Percentiles rank a stretch among this genome's conserved stretches.
phyloP scores from a whole-genome alignment of 2,113 vertebrate species.

The Bufo gargarizans region DNA sequence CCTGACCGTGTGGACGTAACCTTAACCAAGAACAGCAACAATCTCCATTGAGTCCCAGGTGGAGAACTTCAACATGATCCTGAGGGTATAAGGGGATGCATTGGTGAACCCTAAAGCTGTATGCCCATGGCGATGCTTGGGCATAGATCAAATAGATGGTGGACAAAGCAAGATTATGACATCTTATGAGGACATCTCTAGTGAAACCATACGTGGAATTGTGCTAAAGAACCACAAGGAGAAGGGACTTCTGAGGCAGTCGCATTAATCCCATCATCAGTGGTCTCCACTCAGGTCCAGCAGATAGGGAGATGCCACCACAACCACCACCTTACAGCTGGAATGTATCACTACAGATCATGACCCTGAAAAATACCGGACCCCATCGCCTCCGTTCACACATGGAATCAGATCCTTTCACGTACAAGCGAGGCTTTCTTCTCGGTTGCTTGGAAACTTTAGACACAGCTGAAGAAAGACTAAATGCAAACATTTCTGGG shows the following conservation, averaged over 20 bases:
- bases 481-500: neutral
- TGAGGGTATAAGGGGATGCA: neutral
- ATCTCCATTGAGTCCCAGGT: neutral
- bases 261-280: too few relatives aligned
- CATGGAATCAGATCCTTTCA: neutral
- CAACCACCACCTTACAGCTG: neutral
- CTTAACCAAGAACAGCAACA: neutral
- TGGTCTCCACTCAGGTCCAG: neutral
- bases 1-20: too few relatives aligned
- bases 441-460: neutral
- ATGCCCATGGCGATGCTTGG: neutral
- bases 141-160: neutral
- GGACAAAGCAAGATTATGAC: neutral
- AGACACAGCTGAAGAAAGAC: neutral
- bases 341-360: neutral
- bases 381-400: neutral
- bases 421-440: neutral
- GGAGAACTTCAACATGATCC: neutral
- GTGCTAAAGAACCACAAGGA: too few relatives aligned
- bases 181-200: neutral
- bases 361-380: neutral
- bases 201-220: too few relatives aligned
- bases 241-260: neutral
- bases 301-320: neutral
- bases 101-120: neutral